These are phyloP conservation scores for Allygus modestus DNA, from an alignment of 2,888 invertebrate species.

Conservation along the genomic window DNA sequence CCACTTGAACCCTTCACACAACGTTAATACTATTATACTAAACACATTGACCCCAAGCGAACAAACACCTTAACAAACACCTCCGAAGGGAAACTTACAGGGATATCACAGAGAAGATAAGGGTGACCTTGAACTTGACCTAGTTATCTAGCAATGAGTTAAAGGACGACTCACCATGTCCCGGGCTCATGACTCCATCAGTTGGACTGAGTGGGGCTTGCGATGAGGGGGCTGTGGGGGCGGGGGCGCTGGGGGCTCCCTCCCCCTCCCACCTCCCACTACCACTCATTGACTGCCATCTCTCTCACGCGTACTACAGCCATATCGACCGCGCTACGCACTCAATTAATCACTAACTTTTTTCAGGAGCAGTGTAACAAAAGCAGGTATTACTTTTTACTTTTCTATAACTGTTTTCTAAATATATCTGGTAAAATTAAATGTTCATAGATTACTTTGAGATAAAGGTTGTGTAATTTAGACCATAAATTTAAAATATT, in stretches of 20 bases:
- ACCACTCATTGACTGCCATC: conserved; percentile 1
- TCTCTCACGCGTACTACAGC: not conserved
- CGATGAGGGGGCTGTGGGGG: not conserved
- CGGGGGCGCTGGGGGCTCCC: not conserved
- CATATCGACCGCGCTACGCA: conserved; percentile 26
- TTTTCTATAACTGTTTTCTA: no score
- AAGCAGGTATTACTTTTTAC: no score
- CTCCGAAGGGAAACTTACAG: no score
- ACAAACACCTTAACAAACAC: no score
- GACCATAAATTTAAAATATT: no score
- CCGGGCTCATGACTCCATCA: conserved; percentile 23
- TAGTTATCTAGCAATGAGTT: conserved; percentile 25
- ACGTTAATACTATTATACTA: no score
- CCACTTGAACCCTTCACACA: no score
- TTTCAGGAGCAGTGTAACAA: no score
- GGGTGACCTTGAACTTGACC: conserved; percentile 10
- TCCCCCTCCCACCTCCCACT: conserved; percentile 20
- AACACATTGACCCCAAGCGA: no score
- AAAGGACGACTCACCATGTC: conserved; percentile 21
- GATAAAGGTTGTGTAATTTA: no score
- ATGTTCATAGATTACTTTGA: no score
- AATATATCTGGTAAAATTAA: no score
- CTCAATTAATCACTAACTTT: not conserved
- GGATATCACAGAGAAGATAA: not conserved
- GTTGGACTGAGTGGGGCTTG: not conserved